Evolutionary conservation across 2,797 vertebrate genomes (phyloP).

Genomic region (Agapornis canus): DNA sequence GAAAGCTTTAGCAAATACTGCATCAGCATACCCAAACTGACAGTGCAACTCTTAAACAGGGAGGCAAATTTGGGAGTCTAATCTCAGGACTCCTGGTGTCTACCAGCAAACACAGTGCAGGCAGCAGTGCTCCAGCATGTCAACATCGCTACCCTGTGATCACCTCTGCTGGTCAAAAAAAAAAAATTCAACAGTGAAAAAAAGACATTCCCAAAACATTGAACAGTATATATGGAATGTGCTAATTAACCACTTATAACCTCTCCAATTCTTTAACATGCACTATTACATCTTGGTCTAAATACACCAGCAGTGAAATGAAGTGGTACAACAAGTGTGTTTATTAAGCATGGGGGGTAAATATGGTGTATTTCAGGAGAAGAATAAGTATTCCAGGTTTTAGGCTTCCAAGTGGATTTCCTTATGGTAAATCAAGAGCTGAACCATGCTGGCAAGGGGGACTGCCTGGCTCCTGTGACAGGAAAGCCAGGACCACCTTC

Average conservation of each 20-base stretch:
- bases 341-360: neutral
- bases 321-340: neutral
- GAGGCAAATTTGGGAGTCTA: neutral
- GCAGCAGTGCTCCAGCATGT: neutral
- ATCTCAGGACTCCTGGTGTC: neutral
- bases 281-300: neutral
- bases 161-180: neutral
- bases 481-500: neutral
- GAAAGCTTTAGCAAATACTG: neutral
- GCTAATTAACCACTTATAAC: neutral
- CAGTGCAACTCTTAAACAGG: neutral
- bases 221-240: neutral
- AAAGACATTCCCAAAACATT: neutral
- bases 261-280: neutral
- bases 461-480: neutral
- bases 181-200: neutral
- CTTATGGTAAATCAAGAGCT: neutral
- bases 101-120: accelerated
- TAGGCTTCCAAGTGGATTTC: neutral
- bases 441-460: neutral
- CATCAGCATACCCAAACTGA: neutral
- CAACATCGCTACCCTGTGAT: neutral
- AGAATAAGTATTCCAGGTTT: neutral
- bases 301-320: neutral
- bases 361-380: neutral